Percentiles rank a stretch among this genome's conserved stretches.
Conservation (phyloP, 2,888 invertebrate species). For the Invenusta paracnida region DNA sequence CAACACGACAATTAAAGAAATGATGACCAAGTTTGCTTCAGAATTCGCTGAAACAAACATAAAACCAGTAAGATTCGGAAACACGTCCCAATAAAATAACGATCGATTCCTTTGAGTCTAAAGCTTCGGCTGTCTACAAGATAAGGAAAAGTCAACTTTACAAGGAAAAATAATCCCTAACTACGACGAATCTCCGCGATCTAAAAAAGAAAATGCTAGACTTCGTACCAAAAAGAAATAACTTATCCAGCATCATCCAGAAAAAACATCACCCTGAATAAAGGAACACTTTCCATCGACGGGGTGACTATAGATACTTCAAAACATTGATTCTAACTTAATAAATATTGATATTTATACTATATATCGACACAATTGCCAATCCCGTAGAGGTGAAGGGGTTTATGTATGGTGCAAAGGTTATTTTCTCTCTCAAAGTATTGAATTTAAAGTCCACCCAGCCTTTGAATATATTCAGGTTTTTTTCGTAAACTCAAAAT, state of each 20-base stretch:
- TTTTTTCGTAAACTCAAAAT: neutral
- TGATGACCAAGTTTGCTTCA: neutral
- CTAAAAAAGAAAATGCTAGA: conserved; percentile 18
- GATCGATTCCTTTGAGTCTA: neutral
- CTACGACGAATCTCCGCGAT: neutral
- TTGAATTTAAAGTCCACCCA: neutral
- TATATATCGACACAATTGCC: conserved; percentile 15
- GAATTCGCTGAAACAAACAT: neutral
- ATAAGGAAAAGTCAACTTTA: neutral
- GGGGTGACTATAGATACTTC: conserved; percentile 20
- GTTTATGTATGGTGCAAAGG: conserved; percentile 21
- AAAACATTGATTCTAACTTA: conserved; percentile 27
- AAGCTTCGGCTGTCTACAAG: neutral
- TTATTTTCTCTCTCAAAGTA: neutral
- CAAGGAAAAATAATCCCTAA: neutral
- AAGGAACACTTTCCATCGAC: conserved; percentile 23
- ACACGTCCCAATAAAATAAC: neutral
- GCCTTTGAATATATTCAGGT: conserved; percentile 8
- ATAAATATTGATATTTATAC: conserved; percentile 7
- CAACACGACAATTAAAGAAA: neutral
- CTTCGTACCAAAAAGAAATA: conserved; percentile 11
- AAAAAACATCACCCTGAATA: conserved; percentile 13
- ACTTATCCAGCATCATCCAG: conserved; percentile 3
- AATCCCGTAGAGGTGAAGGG: conserved; percentile 29
- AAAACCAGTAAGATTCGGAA: neutral